Evolutionary conservation across 2,113 vertebrate species (phyloP).

Genomic region (Python bivittatus): DNA sequence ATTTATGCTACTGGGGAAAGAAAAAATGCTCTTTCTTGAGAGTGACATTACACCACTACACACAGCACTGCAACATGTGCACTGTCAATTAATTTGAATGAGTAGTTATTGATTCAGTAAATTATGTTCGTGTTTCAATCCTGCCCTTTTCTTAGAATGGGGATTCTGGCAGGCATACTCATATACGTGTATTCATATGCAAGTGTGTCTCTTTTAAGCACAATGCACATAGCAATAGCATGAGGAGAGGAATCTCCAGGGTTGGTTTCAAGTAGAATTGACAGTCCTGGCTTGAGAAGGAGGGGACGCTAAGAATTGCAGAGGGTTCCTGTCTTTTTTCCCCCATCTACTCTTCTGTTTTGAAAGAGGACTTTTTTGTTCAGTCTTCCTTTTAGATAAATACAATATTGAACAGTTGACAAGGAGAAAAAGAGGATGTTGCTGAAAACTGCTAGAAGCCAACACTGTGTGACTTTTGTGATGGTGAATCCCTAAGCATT

Average conservation of each 20-base stretch:
- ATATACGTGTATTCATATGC: neutral
- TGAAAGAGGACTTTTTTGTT: neutral
- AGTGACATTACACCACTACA: neutral
- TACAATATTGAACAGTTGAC: neutral
- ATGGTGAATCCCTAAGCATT: neutral
- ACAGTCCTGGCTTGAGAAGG: neutral
- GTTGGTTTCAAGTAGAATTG: neutral
- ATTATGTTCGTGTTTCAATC: neutral
- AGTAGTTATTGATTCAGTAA: neutral
- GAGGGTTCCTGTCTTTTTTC: neutral
- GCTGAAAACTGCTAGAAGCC: neutral
- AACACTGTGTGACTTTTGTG: neutral
- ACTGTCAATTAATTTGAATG: neutral
- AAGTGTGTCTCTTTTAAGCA: neutral
- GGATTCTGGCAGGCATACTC: neutral
- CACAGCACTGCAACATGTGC: neutral
- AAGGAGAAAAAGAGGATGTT: neutral
- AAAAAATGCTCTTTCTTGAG: neutral
- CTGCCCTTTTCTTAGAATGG: neutral
- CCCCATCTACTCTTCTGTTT: neutral
- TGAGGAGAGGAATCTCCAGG: neutral
- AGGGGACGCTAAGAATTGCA: neutral
- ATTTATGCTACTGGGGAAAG: neutral
- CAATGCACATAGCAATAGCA: neutral
- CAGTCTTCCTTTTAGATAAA: neutral